A percentile compares a stretch with the other conserved stretches of the same genome.
Conservation (phyloP, 2,113 vertebrate genomes). For the Chitala chitala region DNA sequence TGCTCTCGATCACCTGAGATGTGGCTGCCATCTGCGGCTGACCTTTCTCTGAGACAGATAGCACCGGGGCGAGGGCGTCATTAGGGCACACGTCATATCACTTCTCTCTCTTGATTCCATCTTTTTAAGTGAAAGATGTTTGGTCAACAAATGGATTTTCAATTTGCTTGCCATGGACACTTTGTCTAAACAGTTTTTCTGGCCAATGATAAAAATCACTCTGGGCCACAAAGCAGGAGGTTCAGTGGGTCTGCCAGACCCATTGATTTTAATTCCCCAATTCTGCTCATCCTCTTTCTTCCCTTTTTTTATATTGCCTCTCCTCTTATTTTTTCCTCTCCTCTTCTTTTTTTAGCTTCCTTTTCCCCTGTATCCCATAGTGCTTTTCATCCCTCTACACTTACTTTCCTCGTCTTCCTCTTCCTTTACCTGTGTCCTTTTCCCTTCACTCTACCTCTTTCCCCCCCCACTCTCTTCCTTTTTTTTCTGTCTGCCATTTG, state of each 20-base stretch:
- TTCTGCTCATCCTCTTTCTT: neutral
- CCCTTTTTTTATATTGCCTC: neutral
- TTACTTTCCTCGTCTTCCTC: no score
- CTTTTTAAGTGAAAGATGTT: conserved; percentile 66
- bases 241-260: neutral
- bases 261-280: conserved; percentile 1
- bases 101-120: conserved; percentile 59
- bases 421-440: no score
- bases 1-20: conserved; percentile 60
- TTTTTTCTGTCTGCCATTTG: no score
- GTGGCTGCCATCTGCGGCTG: conserved; percentile 71
- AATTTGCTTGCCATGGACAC: conserved; percentile 38
- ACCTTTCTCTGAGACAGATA: conserved; percentile 77
- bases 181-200: conserved; percentile 41
- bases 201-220: neutral
- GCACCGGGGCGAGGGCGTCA: conserved; percentile 75
- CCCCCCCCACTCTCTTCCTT: no score
- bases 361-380: neutral
- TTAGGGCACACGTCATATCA: conserved; percentile 73
- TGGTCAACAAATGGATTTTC: conserved; percentile 71
- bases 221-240: conserved; percentile 20
- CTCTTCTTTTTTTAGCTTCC: neutral
- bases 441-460: no score
- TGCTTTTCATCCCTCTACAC: conserved; percentile 14
- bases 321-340: neutral